Percentiles rank a stretch among this genome's conserved stretches.
These are phyloP conservation scores for Archivesica marissinica DNA, from an alignment of 1,140 invertebrate species.

Conservation along the genomic window DNA sequence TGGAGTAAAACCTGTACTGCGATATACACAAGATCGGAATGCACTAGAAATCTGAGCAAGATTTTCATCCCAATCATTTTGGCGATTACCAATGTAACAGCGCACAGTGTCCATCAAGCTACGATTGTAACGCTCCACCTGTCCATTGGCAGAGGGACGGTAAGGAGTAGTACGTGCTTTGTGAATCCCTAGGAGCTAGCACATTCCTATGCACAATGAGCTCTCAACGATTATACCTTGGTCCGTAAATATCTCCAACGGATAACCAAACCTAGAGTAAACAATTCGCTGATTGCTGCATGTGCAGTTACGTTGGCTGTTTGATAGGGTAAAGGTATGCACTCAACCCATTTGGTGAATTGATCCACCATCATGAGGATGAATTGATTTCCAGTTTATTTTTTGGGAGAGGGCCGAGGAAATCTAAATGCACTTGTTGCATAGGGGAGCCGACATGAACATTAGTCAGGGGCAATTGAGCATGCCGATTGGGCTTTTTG, in stretches of 20 bases:
- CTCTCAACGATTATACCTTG: constrained; percentile 65
- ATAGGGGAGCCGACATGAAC: constrained; percentile 42
- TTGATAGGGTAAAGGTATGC: constrained; percentile 65
- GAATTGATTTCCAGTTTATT: constrained; percentile 70
- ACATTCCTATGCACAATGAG: constrained; percentile 40
- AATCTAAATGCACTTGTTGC: constrained; percentile 53
- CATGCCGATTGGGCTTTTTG: constrained; percentile 16
- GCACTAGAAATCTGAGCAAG: constrained; percentile 22
- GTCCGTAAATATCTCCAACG: constrained; percentile 59
- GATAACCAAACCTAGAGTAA: constrained; percentile 63
- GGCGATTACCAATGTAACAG: constrained; percentile 36
- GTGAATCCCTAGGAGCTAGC: constrained; percentile 63
- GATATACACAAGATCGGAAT: too few species aligned
- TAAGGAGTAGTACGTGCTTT: constrained; percentile 70
- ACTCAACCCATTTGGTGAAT: constrained; percentile 76
- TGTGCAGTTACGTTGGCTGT: constrained; percentile 55
- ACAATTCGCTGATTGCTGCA: constrained; percentile 51
- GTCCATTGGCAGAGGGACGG: constrained; percentile 77
- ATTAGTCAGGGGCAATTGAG: neutral
- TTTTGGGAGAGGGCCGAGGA: constrained; percentile 69
- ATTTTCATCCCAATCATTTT: neutral
- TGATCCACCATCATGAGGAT: constrained; percentile 71
- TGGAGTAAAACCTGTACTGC: constrained; percentile 43
- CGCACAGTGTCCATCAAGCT: constrained; percentile 31
- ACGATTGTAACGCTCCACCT: constrained; percentile 73